Evolutionary conservation across 2,113 vertebrate species (phyloP), one percentile per base, ranked within the genome.

Genomic region (Odobenus rosmarus): DNA sequence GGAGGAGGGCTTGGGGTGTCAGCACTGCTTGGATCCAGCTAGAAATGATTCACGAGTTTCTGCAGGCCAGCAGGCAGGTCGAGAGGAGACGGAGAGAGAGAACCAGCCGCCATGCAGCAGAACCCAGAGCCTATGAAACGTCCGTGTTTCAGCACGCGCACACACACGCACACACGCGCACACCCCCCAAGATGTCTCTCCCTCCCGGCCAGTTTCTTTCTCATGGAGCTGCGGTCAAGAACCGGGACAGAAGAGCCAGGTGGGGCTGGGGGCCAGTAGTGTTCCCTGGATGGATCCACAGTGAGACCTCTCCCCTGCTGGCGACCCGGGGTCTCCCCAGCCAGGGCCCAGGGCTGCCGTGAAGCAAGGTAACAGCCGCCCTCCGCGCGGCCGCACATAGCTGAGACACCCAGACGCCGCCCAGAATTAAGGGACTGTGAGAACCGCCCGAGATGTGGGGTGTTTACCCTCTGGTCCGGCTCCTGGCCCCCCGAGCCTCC

Each of bases 351-450:
- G 42, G 74, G 42, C 39, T 0, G 28, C 61, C 10, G 26, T 10
- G 10, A 15, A 33, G 14, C 69, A 72, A 12, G 69, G 69, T 1
- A 39, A 11, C 71, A 13, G 72, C 95, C 95, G 98, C 97, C 93
- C 97, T 90, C 96, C 14, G 39, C 49, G 55, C 95, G 51, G 94
- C 98, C 99, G 99, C 98, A 98, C 97, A 98, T 97, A 97, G 98
- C 98, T 98, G 61, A 31, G 98, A 85, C 96, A 98, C 98, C 98
- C 98, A 96, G 97, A 88, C 82, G 97, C 99, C 93, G 98, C 98
- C 89, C 95, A 98, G 98, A 98, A 99, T 99, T 98, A 99, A 98
- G 96, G 96, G 99, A 99, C 99, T 99, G 99, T 98, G 98, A 98
- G 97, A 98, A 96, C 97, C 98, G 98, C 98, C 97, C 97, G 46